A percentile compares a stretch with the other conserved stretches of the same genome.
phyloP scores from a whole-genome alignment of 2,888 invertebrate species.

The Agapostemon virescens region DNA sequence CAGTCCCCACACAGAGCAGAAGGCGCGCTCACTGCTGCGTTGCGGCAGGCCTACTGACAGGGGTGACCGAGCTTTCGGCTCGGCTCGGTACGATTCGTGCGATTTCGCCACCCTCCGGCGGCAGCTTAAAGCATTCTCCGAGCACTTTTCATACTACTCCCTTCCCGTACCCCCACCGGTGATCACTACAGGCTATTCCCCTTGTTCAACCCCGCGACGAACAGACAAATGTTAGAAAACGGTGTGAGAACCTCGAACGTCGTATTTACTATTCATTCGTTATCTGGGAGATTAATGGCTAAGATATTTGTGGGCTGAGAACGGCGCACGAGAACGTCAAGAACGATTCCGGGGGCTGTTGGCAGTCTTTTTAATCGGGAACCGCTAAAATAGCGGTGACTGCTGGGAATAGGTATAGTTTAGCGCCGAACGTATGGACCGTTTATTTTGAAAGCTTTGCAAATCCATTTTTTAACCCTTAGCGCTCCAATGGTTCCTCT shows the following conservation, averaged over 20 bases:
- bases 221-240: slow-evolving; percentile 59
- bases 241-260: slow-evolving; percentile 36
- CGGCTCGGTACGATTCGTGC: slow-evolving; percentile 70
- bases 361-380: background rate
- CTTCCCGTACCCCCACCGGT: slow-evolving; percentile 52
- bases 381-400: background rate
- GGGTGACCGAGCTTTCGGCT: slow-evolving; percentile 71
- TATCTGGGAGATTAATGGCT: slow-evolving; percentile 35
- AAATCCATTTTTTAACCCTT: too few relatives aligned
- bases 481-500: too few relatives aligned
- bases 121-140: slow-evolving; percentile 73
- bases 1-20: slow-evolving; percentile 46
- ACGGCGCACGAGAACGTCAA: slow-evolving; percentile 19
- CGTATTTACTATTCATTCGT: slow-evolving; percentile 52
- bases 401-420: background rate
- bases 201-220: slow-evolving; percentile 48
- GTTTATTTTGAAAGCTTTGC: too few relatives aligned
- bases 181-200: slow-evolving; percentile 60
- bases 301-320: slow-evolving; percentile 34
- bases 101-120: slow-evolving; percentile 70
- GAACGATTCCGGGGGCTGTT: background rate
- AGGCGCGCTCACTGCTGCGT: slow-evolving; percentile 76
- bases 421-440: too few relatives aligned
- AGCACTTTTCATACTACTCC: slow-evolving; percentile 75
- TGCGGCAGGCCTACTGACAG: slow-evolving; percentile 77